phyloP scores from a whole-genome alignment of 2,113 vertebrate genomes.

The Amazona vittata region DNA sequence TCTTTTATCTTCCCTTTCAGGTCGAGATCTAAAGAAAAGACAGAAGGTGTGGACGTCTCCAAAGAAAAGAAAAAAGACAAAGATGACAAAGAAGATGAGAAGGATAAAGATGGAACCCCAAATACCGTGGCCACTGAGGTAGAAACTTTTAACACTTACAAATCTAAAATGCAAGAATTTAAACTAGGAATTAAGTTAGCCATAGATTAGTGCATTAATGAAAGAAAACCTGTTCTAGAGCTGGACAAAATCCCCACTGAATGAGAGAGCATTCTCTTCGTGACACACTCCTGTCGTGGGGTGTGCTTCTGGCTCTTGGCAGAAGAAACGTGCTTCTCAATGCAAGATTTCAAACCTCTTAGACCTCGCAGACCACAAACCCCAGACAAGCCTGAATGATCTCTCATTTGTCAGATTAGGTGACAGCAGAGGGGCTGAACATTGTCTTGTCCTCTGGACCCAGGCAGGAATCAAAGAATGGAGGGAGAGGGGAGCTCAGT shows the following conservation, averaged over 20 bases:
- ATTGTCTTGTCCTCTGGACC: background rate
- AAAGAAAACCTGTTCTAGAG: background rate
- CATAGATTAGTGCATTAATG: background rate
- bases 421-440: background rate
- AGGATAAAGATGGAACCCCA: slow-evolving; percentile 89
- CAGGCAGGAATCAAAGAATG: background rate
- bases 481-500: background rate
- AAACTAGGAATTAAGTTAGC: background rate
- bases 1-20: slow-evolving; percentile 55
- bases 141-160: background rate
- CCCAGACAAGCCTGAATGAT: background rate
- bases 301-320: background rate
- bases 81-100: slow-evolving; percentile 96
- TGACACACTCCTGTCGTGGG: background rate
- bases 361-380: background rate
- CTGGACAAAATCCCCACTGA: background rate
- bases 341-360: background rate
- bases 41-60: slow-evolving; percentile 81
- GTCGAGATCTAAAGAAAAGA: slow-evolving; percentile 90
- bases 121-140: slow-evolving; percentile 57
- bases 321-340: background rate
- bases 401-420: background rate
- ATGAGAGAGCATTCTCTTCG: background rate
- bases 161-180: background rate
- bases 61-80: slow-evolving; percentile 95